Percentiles rank a stretch among this genome's conserved stretches.
These are phyloP conservation scores for Lymantria monacha DNA, from an alignment of 2,888 invertebrate genomes.

Conservation along the genomic window DNA sequence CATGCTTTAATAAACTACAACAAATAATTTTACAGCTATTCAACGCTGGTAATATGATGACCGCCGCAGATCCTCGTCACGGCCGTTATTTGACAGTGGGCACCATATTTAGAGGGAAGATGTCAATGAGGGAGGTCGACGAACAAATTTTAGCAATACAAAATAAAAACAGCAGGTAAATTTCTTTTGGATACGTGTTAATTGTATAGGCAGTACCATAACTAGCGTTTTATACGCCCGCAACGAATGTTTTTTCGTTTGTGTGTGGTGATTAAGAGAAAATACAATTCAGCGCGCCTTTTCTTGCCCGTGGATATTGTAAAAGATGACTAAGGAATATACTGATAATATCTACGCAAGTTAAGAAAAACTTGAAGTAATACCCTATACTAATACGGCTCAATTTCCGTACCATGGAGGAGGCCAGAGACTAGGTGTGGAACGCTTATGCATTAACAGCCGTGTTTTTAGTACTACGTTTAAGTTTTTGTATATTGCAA, in stretches of 20 bases:
- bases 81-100: conserved; percentile 93
- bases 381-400: no score
- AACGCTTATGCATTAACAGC: no score
- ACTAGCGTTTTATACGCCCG: neutral
- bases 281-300: no score
- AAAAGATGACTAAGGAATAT: no score
- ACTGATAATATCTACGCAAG: no score
- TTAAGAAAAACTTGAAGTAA: no score
- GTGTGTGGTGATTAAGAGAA: no score
- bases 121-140: conserved; percentile 95
- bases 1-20: no score
- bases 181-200: neutral
- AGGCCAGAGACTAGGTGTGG: no score
- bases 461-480: no score
- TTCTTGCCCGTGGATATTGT: no score
- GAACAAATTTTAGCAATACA: conserved; percentile 92
- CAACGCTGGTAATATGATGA: conserved; percentile 94
- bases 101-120: conserved; percentile 89
- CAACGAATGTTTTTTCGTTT: neutral
- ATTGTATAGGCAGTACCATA: neutral
- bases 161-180: conserved; percentile 86
- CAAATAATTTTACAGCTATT: conserved; percentile 86
- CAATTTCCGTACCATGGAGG: no score
- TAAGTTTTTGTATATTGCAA: neutral
- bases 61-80: conserved; percentile 91